Percentiles rank a stretch among this genome's conserved stretches.
phyloP scores from a whole-genome alignment of 2,113 vertebrate genomes.

The Carassius carassius region DNA sequence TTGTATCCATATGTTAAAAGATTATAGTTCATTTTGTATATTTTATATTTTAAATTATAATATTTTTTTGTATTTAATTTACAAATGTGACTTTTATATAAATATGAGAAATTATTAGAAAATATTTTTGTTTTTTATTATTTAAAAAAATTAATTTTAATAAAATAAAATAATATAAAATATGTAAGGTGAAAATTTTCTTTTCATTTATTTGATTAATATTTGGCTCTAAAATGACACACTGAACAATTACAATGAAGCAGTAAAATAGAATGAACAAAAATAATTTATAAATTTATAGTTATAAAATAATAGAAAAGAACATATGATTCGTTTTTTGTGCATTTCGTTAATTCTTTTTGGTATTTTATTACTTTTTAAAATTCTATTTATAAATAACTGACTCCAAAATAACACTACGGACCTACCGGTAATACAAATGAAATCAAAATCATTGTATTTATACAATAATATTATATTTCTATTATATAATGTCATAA shows the following conservation, averaged over 20 bases:
- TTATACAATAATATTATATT: not conserved
- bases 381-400: not conserved
- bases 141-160: too few relatives aligned
- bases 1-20: too few relatives aligned
- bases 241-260: not conserved
- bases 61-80: too few relatives aligned
- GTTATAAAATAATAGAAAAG: not conserved
- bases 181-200: not conserved
- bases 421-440: not conserved
- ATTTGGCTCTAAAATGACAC: not conserved
- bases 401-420: not conserved
- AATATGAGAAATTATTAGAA: too few relatives aligned
- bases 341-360: too few relatives aligned
- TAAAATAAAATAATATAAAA: not conserved
- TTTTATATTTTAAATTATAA: too few relatives aligned
- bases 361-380: too few relatives aligned
- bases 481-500: not conserved
- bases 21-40: too few relatives aligned
- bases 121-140: too few relatives aligned
- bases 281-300: too few relatives aligned
- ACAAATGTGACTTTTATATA: too few relatives aligned
- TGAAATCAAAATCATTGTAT: not conserved
- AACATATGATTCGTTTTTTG: too few relatives aligned
- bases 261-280: not conserved
- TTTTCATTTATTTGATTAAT: not conserved